Evolutionary conservation across 2,797 vertebrate species (phyloP), one percentile per base, ranked within the genome.

Genomic region (Xiphorhynchus erythropygius): DNA sequence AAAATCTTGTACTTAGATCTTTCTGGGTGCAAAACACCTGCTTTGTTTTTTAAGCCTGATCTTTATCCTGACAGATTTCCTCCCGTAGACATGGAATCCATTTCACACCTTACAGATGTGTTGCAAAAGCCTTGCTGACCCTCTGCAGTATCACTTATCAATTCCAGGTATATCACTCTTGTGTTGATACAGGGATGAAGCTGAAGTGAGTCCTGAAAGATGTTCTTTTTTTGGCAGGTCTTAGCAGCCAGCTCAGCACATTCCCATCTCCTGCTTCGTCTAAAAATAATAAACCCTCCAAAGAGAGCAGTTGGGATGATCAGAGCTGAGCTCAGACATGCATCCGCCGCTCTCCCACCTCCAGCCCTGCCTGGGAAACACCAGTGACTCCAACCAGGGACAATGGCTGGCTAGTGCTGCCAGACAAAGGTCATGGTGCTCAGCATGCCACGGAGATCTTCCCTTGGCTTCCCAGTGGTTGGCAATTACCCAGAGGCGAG

Each of bases 201-300:
- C 56, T 92, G 70, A 96, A 96, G 79, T 50, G 91, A 81, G 57
- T 69, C 76, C 80, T 69, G 91, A 87, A 84, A 84, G 79, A 96
- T 74, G 74, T 87, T 50, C 67, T 79, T 89, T 89, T 86, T 97
- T 92, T 91, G 39, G 22, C 89, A 81, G 90, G 92, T 95, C 94
- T 95, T 69, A 47, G 63, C 87, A 96, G 85, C 84, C 23, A 12
- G 77, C 88, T 96, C 94, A 95, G 84, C 60, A 91, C 81, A 90
- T 87, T 78, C 85, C 91, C 82, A 92, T 82, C 78, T 93, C 96
- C 44, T 78, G 90, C 94, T 96, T 89, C 25, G 0, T 87, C 93
- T 96, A 95, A 90, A 97, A 97, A 97, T 93, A 98, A 97, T 85
- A 96, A 96, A 63, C 55, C 39, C 62, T 94, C 77, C 2, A 2